Conservation (phyloP, 2,113 vertebrate species). For the Phrynosoma blainvillii region DNA sequence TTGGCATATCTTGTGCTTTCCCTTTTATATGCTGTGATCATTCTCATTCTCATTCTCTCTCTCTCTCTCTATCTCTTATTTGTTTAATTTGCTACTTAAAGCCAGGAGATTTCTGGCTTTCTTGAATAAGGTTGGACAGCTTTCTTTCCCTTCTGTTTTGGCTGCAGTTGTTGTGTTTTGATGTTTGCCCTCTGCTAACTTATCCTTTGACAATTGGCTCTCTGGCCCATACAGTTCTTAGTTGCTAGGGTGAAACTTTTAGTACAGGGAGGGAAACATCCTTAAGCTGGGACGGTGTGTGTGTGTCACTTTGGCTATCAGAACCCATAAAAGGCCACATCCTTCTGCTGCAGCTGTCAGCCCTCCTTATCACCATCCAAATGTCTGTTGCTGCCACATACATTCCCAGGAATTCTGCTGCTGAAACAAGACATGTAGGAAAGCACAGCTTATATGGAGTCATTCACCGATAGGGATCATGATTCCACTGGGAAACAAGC, state of each 20-base stretch:
- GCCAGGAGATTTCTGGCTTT: neutral
- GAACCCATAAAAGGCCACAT: too few relatives aligned
- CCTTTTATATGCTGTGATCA: constrained; percentile 21
- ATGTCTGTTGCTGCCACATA: too few relatives aligned
- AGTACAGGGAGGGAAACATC: neutral
- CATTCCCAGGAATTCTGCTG: too few relatives aligned
- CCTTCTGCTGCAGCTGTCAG: too few relatives aligned
- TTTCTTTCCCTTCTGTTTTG: neutral
- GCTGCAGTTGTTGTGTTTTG: neutral
- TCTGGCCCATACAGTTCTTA: constrained; percentile 1
- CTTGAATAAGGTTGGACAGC: neutral
- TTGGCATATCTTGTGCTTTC: constrained; percentile 18
- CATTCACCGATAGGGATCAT: too few relatives aligned
- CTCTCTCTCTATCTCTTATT: neutral
- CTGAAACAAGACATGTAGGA: too few relatives aligned
- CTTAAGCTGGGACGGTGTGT: neutral
- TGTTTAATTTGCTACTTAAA: neutral
- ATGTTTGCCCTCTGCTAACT: neutral
- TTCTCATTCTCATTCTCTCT: neutral
- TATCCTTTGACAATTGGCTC: neutral
- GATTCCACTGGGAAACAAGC: too few relatives aligned
- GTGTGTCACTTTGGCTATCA: too few relatives aligned
- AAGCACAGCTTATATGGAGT: too few relatives aligned
- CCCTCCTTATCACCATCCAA: too few relatives aligned
- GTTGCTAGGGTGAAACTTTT: neutral